phyloP scores from a whole-genome alignment of 2,797 vertebrate species.

The Bradypodion ventrale region DNA sequence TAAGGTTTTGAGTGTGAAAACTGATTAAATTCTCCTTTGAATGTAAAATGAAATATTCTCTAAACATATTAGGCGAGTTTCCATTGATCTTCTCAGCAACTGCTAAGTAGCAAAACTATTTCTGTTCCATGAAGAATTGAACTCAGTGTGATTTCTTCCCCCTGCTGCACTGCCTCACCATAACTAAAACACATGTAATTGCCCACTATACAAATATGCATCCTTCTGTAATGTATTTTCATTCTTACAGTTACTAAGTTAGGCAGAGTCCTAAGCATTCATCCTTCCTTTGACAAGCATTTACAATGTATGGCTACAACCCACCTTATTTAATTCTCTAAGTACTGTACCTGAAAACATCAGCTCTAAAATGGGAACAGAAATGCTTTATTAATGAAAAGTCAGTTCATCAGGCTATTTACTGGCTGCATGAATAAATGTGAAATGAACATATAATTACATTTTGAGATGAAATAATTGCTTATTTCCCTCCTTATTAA shows the following conservation, averaged over 20 bases:
- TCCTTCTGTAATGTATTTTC: conserved; percentile 3
- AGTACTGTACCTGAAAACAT: conserved; percentile 30
- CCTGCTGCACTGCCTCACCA: not conserved
- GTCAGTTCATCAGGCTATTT: not conserved
- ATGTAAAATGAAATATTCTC: conserved; percentile 62
- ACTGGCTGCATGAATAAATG: conserved; percentile 5
- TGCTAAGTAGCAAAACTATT: conserved; percentile 37
- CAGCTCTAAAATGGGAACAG: conserved; percentile 38
- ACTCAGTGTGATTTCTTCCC: not conserved
- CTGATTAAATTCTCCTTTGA: conserved; percentile 69
- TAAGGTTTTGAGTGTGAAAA: conserved; percentile 68
- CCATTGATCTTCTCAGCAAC: conserved; percentile 54
- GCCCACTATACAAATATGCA: conserved; percentile 1
- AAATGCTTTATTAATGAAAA: conserved; percentile 19
- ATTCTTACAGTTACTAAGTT: conserved; percentile 32
- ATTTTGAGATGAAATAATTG: conserved; percentile 28
- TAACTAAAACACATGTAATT: conserved; percentile 23
- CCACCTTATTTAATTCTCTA: conserved; percentile 41
- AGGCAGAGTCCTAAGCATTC: conserved; percentile 2
- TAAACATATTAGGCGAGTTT: conserved; percentile 59
- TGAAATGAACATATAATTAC: conserved; percentile 36
- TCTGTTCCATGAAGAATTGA: conserved; percentile 52
- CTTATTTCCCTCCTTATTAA: conserved; percentile 24
- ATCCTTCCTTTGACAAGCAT: conserved; percentile 5
- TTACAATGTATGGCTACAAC: conserved; percentile 34